These are phyloP conservation scores for Aulostomus chinensis DNA, from an alignment of 2,797 vertebrate species.

Conservation along the genomic window DNA sequence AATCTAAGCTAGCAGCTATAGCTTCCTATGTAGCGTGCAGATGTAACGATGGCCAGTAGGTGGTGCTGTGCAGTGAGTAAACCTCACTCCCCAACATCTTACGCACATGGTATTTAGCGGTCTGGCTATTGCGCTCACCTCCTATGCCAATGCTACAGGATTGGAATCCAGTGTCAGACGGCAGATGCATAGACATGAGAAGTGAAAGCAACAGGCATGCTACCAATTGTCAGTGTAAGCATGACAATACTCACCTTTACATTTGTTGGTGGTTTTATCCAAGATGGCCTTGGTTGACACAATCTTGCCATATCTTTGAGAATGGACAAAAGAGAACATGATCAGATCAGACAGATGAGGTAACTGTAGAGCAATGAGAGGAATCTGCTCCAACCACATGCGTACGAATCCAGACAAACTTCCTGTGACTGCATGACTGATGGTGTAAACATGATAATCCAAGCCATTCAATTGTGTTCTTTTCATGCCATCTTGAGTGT, in stretches of 20 bases:
- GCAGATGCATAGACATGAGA: no score
- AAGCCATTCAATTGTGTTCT: slow-evolving; percentile 20
- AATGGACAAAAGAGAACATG: slow-evolving; percentile 24
- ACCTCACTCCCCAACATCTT: no score
- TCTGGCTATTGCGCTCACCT: no score
- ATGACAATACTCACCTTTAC: slow-evolving; percentile 87
- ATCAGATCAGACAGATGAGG: slow-evolving; percentile 29
- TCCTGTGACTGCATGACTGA: slow-evolving; percentile 30
- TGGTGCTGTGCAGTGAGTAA: no score
- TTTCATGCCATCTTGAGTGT: slow-evolving; percentile 24
- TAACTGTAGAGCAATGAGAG: slow-evolving; percentile 24
- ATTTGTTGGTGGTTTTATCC: slow-evolving; percentile 96
- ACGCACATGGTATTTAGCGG: no score
- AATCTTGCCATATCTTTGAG: slow-evolving; percentile 91
- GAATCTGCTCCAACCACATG: slow-evolving; percentile 43
- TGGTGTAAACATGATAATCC: slow-evolving; percentile 49
- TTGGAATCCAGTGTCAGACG: no score
- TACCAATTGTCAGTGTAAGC: background rate
- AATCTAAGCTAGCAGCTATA: background rate
- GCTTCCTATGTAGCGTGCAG: no score
- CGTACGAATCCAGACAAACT: slow-evolving; percentile 27
- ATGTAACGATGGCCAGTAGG: no score
- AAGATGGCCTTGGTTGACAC: slow-evolving; percentile 96
- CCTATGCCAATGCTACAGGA: no score
- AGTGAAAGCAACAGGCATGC: no score